phyloP scores from a whole-genome alignment of 2,797 vertebrate species.

The Sus cebifrons region DNA sequence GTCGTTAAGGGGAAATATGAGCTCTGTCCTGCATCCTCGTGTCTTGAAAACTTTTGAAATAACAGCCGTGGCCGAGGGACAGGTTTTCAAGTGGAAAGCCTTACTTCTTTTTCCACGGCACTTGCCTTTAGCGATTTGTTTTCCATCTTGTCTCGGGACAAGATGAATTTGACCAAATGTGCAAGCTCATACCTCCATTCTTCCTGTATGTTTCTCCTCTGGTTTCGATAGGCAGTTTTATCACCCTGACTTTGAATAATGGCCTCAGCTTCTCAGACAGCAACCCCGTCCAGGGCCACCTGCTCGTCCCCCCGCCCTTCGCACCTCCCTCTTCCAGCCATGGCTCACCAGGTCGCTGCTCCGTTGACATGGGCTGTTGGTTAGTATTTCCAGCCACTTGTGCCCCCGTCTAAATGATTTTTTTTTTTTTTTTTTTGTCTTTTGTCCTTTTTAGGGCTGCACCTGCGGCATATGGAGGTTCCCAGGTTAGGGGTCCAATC shows the following conservation, averaged over 20 bases:
- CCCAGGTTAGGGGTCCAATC: too few relatives aligned
- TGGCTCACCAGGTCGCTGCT: not conserved
- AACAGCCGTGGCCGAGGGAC: not conserved
- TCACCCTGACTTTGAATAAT: not conserved
- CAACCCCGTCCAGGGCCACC: too few relatives aligned
- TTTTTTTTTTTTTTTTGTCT: too few relatives aligned
- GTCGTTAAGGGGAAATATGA: not conserved
- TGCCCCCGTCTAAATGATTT: too few relatives aligned
- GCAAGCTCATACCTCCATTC: not conserved
- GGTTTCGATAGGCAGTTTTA: not conserved
- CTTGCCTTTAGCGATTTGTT: not conserved
- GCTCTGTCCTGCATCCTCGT: not conserved
- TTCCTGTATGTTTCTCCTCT: not conserved
- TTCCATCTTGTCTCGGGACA: not conserved
- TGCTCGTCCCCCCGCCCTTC: not conserved
- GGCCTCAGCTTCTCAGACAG: not conserved
- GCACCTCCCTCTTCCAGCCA: not conserved
- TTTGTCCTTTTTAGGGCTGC: too few relatives aligned
- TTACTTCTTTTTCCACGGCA: not conserved
- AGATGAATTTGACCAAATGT: not conserved
- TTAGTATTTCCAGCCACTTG: not conserved
- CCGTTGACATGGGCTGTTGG: not conserved
- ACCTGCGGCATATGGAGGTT: too few relatives aligned
- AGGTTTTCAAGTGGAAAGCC: not conserved
- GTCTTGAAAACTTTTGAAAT: conserved; percentile 33